phyloP scores from a whole-genome alignment of 2,113 vertebrate species.

The Gambusia affinis region DNA sequence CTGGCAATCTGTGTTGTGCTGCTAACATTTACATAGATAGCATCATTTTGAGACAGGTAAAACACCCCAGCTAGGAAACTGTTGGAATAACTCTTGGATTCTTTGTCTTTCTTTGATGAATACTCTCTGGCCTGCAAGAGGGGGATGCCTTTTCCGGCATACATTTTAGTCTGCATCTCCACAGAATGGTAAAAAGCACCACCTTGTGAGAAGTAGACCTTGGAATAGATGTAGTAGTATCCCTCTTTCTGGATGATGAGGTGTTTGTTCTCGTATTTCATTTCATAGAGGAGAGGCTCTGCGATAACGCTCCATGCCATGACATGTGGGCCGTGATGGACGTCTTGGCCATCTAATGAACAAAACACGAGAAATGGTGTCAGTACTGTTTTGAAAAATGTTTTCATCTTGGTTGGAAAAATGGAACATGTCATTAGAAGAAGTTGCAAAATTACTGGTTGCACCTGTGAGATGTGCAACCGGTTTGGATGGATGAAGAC shows the following conservation, averaged over 20 bases:
- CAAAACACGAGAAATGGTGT: neutral
- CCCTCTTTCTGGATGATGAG: slow-evolving; percentile 76
- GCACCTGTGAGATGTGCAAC: slow-evolving; percentile 77
- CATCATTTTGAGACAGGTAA: slow-evolving; percentile 72
- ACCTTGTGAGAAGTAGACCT: slow-evolving; percentile 68
- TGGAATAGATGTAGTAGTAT: slow-evolving; percentile 86
- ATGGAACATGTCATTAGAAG: neutral
- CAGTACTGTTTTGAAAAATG: neutral
- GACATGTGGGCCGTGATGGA: neutral
- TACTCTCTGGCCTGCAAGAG: slow-evolving; percentile 71
- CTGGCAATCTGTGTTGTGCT: slow-evolving; percentile 45
- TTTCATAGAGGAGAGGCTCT: slow-evolving; percentile 65
- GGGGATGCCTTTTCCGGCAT: slow-evolving; percentile 28
- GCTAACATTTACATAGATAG: slow-evolving; percentile 77
- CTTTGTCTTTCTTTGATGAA: accelerated
- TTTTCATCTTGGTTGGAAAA: neutral
- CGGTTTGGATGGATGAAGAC: slow-evolving; percentile 67
- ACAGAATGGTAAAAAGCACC: slow-evolving; percentile 65
- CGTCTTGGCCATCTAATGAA: slow-evolving; percentile 48
- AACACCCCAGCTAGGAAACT: slow-evolving; percentile 84
- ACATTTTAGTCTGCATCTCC: slow-evolving; percentile 54
- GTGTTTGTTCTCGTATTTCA: slow-evolving; percentile 69
- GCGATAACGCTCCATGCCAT: slow-evolving; percentile 77
- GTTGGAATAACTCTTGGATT: slow-evolving; percentile 55
- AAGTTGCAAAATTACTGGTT: neutral